Conservation (phyloP, 2,797 vertebrate genomes). For the Ctenopoma multispine region DNA sequence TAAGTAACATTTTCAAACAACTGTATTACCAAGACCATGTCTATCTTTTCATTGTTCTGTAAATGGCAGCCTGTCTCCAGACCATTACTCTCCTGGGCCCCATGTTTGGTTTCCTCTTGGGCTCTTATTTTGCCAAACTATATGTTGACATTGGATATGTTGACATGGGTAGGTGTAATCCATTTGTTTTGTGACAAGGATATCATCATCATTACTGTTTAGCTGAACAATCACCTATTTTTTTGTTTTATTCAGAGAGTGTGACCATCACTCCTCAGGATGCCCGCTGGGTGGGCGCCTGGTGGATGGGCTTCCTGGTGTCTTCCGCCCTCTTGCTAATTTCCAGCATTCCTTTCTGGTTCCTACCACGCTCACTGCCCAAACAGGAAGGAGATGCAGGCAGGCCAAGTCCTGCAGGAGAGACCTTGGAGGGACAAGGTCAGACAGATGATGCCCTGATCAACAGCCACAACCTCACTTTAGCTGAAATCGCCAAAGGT, state of each 20-base stretch:
- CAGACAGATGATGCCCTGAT: not conserved
- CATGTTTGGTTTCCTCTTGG: slow-evolving; percentile 85
- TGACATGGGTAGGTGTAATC: slow-evolving; percentile 72
- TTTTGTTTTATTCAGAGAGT: slow-evolving; percentile 74
- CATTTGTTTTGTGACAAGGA: not conserved
- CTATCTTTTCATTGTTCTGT: slow-evolving; percentile 18
- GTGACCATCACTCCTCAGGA: slow-evolving; percentile 87
- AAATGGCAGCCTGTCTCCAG: slow-evolving; percentile 83
- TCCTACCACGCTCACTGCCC: slow-evolving; percentile 84
- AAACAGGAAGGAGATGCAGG: slow-evolving; percentile 67
- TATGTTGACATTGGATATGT: slow-evolving; percentile 86
- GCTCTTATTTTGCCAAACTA: slow-evolving; percentile 83
- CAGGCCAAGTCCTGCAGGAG: not conserved
- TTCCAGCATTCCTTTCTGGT: slow-evolving; percentile 88
- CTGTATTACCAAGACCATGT: no score
- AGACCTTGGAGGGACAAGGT: not conserved
- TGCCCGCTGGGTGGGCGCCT: slow-evolving; percentile 90
- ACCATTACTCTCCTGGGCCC: slow-evolving; percentile 84
- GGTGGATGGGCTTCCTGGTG: slow-evolving; percentile 91
- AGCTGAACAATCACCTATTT: no score
- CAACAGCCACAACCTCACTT: slow-evolving; percentile 55
- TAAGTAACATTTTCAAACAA: no score
- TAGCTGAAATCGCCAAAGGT: slow-evolving; percentile 81
- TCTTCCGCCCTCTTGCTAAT: slow-evolving; percentile 83
- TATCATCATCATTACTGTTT: no score